Conservation (phyloP, 2,113 vertebrate genomes). For the Seriola dumerili region DNA sequence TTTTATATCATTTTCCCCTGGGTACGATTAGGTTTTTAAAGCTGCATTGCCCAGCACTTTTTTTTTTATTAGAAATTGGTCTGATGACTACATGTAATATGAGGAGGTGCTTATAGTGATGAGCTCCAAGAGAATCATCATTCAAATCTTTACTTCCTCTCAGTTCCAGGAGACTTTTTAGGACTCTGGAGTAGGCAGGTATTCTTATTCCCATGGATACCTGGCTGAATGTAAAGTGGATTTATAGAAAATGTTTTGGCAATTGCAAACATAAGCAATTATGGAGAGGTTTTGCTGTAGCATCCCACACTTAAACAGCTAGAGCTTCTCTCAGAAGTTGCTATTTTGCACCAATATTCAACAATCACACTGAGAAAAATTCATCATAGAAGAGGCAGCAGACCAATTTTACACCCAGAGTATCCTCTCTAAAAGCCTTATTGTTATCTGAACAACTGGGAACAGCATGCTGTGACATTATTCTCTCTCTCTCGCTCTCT, state of each 20-base stretch:
- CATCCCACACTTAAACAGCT: background rate
- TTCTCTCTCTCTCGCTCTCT: background rate
- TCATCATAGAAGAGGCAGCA: slow-evolving; percentile 20
- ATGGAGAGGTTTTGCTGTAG: background rate
- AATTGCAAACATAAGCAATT: background rate
- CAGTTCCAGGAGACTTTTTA: too few species aligned
- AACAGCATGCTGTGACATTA: background rate
- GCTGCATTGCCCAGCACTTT: background rate
- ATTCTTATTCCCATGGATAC: too few species aligned
- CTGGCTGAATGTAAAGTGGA: too few species aligned
- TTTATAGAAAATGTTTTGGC: background rate
- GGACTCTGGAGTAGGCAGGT: too few species aligned
- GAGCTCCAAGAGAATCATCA: background rate
- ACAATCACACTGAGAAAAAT: background rate
- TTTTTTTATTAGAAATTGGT: too few species aligned
- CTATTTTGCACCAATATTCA: slow-evolving; percentile 12
- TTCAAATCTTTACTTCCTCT: background rate
- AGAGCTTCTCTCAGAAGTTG: background rate
- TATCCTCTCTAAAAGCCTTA: slow-evolving; percentile 25
- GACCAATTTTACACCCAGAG: background rate
- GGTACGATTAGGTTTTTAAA: background rate
- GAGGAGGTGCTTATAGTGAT: background rate
- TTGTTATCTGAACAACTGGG: slow-evolving; percentile 18
- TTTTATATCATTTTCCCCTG: background rate
- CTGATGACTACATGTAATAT: background rate